These are phyloP conservation scores for Hestina assimilis DNA, from an alignment of 1,140 invertebrate species.

Conservation along the genomic window DNA sequence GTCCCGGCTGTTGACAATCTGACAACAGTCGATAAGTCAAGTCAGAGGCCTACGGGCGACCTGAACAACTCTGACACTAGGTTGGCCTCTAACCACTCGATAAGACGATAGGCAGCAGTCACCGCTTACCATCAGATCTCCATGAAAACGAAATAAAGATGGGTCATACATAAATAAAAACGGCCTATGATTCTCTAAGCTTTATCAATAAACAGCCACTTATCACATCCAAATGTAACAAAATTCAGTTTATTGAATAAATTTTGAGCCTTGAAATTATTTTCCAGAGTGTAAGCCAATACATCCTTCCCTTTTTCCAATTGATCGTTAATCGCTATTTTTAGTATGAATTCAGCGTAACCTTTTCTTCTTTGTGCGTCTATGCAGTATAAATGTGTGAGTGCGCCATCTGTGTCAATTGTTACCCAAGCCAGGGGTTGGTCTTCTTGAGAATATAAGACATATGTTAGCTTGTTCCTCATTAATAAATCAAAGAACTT, in stretches of 20 bases:
- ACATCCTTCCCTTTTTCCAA: slow-evolving; percentile 31
- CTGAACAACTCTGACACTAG: too few species aligned
- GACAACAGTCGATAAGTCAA: too few species aligned
- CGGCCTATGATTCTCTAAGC: too few species aligned
- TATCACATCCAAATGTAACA: slow-evolving; percentile 24
- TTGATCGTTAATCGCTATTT: slow-evolving; percentile 36
- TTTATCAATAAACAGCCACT: slow-evolving; percentile 23
- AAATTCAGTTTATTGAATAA: slow-evolving; percentile 43
- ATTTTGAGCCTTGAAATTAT: slow-evolving; percentile 33
- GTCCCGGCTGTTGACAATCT: too few species aligned
- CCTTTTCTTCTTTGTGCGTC: slow-evolving; percentile 37
- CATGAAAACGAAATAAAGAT: too few species aligned
- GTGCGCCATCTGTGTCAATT: slow-evolving; percentile 12
- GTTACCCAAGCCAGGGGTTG: slow-evolving; percentile 37
- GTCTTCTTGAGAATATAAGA: slow-evolving; percentile 32
- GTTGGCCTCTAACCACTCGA: too few species aligned
- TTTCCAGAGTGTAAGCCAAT: slow-evolving; percentile 33
- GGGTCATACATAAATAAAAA: too few species aligned
- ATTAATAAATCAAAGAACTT: slow-evolving; percentile 31
- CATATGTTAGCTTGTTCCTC: slow-evolving; percentile 28
- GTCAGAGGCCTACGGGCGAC: too few species aligned
- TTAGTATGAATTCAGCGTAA: slow-evolving; percentile 42
- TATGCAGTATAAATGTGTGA: slow-evolving; percentile 40
- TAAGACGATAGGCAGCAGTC: too few species aligned
- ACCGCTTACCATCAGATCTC: too few species aligned